Evolutionary conservation across 2,113 vertebrate genomes (phyloP), one percentile per base, ranked within the genome.

Genomic region (Theristicus caerulescens): DNA sequence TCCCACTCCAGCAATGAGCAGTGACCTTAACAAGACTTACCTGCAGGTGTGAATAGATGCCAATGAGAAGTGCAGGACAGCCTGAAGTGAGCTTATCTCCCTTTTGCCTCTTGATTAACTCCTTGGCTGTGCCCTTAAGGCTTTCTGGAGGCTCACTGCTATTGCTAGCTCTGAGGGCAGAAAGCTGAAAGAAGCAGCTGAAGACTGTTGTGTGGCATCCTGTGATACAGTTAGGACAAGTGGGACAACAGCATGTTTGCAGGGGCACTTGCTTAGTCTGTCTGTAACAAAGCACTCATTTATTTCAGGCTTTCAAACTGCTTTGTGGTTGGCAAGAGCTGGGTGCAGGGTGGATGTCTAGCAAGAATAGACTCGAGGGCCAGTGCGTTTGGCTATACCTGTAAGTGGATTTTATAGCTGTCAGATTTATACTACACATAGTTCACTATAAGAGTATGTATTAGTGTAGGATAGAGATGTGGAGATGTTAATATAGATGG

Each of bases 381-480:
- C 38, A 8, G 18, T 10, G 49, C 1, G 1, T 44, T 42, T 40
- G 20, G 21, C 9, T 51, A 2, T 21, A 16, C 22, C 36, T 66
- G 9, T 13, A n/a, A 32, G 17, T 6, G 40, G 36, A 32, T 2
- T 55, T 55, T 71, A 19, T 7, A 46, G 18, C 19, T 32, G 22
- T 25, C 15, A 2, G 31, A n/a, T 11, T 71, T 76, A 31, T 32
- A 9, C 11, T 32, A 2, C 4, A 4, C 7, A 1, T 3, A 6
- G 11, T 2, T 57, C 1, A 1, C 32, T 17, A 5, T 13, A 32
- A 27, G 11, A 27, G 46, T 7, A 2, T 14, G 20, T 8, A 8
- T 62, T 34, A 24, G 29, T 3, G 42, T 18, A 64, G 57, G 31
- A 12, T 42, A 52, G 62, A 52, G 69, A 66, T 49, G 49, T 11